Percentiles rank a stretch among this genome's conserved stretches.
Evolutionary conservation across 30 jellyfish, hydroid and myxozoan species (phyloP).

Genomic region (Pelagia noctiluca): DNA sequence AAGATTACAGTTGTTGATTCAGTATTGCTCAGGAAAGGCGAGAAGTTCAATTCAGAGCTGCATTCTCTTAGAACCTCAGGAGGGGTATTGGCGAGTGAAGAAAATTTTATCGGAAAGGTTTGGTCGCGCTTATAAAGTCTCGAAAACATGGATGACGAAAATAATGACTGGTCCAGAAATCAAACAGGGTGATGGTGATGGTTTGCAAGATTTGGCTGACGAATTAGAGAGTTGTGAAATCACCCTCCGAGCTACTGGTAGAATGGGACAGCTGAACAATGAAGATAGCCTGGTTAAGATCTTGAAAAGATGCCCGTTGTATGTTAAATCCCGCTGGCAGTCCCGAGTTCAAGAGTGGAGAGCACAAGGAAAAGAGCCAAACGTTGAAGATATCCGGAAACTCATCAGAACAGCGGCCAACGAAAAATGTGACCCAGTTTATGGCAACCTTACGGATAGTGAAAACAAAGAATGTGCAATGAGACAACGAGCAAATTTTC

Average conservation of each 20-base stretch:
- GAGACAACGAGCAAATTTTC: neutral
- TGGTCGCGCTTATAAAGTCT: slow-evolving; percentile 23
- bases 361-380: slow-evolving; percentile 38
- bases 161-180: neutral
- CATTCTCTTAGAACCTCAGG: slow-evolving; percentile 20
- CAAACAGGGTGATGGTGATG: slow-evolving; percentile 36
- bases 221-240: slow-evolving; percentile 49
- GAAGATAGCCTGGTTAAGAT: slow-evolving; percentile 47
- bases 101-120: slow-evolving; percentile 48
- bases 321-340: slow-evolving; percentile 58
- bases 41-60: slow-evolving; percentile 42
- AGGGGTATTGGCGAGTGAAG: slow-evolving; percentile 42
- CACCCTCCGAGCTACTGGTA: slow-evolving; percentile 41
- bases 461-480: neutral
- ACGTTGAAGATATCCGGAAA: slow-evolving; percentile 42
- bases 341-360: slow-evolving; percentile 39
- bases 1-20: slow-evolving; percentile 40
- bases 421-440: slow-evolving; percentile 57
- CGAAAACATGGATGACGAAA: neutral
- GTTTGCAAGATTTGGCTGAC: slow-evolving; percentile 47
- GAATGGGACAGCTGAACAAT: slow-evolving; percentile 30
- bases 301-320: slow-evolving; percentile 43
- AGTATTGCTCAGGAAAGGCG: slow-evolving; percentile 54
- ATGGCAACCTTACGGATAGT: slow-evolving; percentile 28
- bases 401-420: slow-evolving; percentile 28